Percentiles rank a stretch among this genome's conserved stretches.
Evolutionary conservation across 2,113 vertebrate species (phyloP).

Genomic region (Syngnathus floridae): DNA sequence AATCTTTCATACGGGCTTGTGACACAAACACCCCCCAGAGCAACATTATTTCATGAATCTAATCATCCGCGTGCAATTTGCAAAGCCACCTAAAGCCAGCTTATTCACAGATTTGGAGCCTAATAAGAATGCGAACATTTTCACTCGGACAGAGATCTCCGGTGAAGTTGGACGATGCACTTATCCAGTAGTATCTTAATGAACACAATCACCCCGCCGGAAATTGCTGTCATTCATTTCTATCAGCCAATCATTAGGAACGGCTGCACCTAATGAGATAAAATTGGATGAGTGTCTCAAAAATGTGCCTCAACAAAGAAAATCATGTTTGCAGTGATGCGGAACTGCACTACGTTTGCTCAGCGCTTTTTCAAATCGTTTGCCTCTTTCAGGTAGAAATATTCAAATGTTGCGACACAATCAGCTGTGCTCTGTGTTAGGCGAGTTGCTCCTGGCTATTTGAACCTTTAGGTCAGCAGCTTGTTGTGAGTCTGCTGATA

Average conservation of each 20-base stretch:
- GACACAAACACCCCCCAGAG: conserved; percentile 52
- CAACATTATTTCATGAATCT: conserved; percentile 42
- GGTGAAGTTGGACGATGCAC: not conserved
- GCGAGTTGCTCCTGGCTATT: conserved; percentile 27
- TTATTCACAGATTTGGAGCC: conserved; percentile 25
- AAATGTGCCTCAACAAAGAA: not conserved
- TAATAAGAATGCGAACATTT: conserved; percentile 16
- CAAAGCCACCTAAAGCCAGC: conserved; percentile 27
- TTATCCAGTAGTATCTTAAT: not conserved
- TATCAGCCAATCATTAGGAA: not conserved
- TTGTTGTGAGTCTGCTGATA: conserved; percentile 51
- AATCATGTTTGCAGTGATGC: not conserved
- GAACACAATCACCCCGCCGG: not conserved
- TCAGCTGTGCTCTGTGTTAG: not conserved
- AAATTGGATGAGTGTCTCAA: not conserved
- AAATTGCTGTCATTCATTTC: conserved; percentile 3
- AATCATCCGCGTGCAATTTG: conserved; percentile 47
- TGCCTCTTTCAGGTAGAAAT: too few relatives aligned
- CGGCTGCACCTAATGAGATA: too few relatives aligned
- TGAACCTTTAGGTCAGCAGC: conserved; percentile 36
- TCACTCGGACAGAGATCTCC: not conserved
- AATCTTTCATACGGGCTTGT: conserved; percentile 54
- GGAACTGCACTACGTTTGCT: too few relatives aligned
- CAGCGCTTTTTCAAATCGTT: too few relatives aligned
- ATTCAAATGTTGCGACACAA: not conserved